A percentile compares a stretch with the other conserved stretches of the same genome.
These are phyloP conservation scores for Psittacula cyanocephala DNA, from an alignment of 2,113 vertebrate species.

Conservation along the genomic window DNA sequence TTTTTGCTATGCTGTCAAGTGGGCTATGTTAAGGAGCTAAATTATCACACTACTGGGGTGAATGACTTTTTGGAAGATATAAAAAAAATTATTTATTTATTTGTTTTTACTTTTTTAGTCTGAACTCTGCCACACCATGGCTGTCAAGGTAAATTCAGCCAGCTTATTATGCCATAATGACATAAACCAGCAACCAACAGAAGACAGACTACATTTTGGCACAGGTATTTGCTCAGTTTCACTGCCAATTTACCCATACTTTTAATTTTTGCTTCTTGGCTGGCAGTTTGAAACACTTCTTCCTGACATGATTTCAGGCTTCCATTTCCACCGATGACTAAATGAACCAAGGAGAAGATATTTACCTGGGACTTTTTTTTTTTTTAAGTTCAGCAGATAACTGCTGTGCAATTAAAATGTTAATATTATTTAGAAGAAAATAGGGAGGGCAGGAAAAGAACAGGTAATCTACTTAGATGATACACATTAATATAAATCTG, in stretches of 20 bases:
- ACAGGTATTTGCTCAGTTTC: constrained; percentile 8
- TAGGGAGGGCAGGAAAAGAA: neutral
- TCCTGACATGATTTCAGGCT: constrained; percentile 11
- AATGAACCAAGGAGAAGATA: neutral
- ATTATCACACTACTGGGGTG: neutral
- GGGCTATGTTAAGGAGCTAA: neutral
- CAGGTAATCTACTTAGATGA: neutral
- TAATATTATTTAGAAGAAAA: neutral
- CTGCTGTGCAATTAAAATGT: neutral
- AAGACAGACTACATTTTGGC: neutral
- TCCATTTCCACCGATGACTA: neutral
- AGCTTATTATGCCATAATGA: neutral
- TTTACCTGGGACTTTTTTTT: neutral
- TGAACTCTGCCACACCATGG: neutral
- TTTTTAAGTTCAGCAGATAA: neutral
- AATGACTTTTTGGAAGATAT: neutral
- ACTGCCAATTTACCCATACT: constrained; percentile 13
- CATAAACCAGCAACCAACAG: neutral
- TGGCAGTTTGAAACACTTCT: neutral
- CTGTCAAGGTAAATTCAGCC: neutral
- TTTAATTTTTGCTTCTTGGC: constrained; percentile 31
- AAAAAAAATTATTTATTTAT: neutral
- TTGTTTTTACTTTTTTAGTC: neutral
- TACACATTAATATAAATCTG: neutral
- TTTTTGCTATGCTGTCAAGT: neutral